Conservation (phyloP, 2,797 vertebrate species). For the Percopsis omiscomaycus region DNA sequence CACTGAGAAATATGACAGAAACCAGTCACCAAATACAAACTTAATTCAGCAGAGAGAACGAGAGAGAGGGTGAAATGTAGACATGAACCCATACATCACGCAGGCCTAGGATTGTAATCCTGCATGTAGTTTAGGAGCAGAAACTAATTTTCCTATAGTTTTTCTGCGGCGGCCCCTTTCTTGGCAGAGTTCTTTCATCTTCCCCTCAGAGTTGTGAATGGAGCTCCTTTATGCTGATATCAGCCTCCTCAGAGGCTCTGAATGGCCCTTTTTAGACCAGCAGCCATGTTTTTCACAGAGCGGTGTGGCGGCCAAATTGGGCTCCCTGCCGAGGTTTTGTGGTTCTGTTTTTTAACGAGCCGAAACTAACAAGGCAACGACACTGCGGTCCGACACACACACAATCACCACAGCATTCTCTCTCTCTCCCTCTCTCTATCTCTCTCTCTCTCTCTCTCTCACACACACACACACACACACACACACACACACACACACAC, state of each 20-base stretch:
- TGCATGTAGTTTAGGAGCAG: not conserved
- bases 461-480: not conserved
- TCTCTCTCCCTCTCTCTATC: constrained; percentile 5
- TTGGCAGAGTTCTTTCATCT: not conserved
- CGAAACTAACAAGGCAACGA: constrained; percentile 63
- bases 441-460: constrained; percentile 10
- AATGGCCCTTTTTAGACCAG: constrained; percentile 53
- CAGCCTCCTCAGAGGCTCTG: constrained; percentile 33
- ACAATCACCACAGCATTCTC: constrained; percentile 40
- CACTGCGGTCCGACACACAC: constrained; percentile 42
- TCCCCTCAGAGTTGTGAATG: not conserved
- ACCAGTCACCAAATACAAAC: no score
- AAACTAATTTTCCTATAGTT: not conserved
- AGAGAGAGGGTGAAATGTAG: not conserved
- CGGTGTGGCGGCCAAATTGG: constrained; percentile 88
- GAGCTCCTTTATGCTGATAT: constrained; percentile 17
- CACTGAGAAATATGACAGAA: not conserved
- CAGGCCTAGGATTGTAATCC: no score
- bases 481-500: not conserved
- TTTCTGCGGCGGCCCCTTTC: constrained; percentile 3
- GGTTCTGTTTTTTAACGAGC: constrained; percentile 80
- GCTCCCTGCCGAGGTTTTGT: constrained; percentile 93
- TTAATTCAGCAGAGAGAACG: not conserved
- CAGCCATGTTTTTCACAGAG: constrained; percentile 47
- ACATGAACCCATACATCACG: not conserved